Conservation (phyloP, 2,797 vertebrate genomes). For the Scleropages formosus region DNA sequence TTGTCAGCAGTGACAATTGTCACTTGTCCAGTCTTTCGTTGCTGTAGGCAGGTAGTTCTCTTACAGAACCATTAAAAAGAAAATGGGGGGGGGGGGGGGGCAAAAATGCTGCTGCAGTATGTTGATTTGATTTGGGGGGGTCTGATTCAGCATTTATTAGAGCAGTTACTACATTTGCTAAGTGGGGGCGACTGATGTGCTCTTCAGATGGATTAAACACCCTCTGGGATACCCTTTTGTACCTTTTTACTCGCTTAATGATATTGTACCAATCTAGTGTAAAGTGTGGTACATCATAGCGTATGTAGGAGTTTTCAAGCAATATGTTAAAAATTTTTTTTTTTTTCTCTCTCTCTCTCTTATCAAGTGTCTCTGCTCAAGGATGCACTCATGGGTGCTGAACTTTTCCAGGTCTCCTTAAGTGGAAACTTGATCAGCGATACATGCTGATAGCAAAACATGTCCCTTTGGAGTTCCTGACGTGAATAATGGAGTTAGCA, state of each 20-base stretch:
- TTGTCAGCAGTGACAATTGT: too few relatives aligned
- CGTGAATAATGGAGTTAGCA: neutral
- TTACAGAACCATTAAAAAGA: too few relatives aligned
- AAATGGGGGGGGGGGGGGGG: too few relatives aligned
- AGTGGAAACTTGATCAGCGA: neutral
- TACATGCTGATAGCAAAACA: neutral
- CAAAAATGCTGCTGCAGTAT: too few relatives aligned
- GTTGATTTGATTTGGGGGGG: too few relatives aligned
- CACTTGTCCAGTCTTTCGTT: too few relatives aligned
- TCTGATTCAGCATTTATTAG: too few relatives aligned
- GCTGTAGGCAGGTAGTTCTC: too few relatives aligned
- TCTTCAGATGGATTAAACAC: neutral
- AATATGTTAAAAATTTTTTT: neutral
- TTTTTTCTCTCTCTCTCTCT: too few relatives aligned
- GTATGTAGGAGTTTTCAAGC: neutral
- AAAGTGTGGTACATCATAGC: conserved; percentile 13
- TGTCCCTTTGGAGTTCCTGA: neutral
- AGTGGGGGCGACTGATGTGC: neutral
- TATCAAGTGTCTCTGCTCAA: too few relatives aligned
- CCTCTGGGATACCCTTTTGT: neutral
- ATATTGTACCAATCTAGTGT: neutral
- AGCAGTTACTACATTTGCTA: too few relatives aligned
- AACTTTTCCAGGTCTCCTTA: conserved; percentile 3
- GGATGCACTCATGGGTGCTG: neutral
- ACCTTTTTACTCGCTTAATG: too few relatives aligned